These are phyloP conservation scores for Diachasmimorpha longicaudata DNA, from an alignment of 1,140 invertebrate genomes.

Conservation along the genomic window DNA sequence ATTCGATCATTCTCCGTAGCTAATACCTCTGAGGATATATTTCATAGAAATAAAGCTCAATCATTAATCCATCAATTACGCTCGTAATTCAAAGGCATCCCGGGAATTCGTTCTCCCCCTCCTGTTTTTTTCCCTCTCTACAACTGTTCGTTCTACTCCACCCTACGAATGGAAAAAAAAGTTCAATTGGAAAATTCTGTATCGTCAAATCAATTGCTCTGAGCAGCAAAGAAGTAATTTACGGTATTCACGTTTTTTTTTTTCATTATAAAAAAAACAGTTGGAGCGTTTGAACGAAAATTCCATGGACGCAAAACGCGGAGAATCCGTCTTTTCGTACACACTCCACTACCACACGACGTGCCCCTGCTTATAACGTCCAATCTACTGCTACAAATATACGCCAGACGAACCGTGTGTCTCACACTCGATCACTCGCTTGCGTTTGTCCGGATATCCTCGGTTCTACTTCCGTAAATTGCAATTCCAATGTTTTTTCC, in stretches of 20 bases:
- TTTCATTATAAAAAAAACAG: not conserved
- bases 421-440: not conserved
- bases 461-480: constrained; percentile 24
- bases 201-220: not conserved
- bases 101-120: not conserved
- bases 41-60: constrained; percentile 1
- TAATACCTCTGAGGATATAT: not conserved
- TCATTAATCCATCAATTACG: not conserved
- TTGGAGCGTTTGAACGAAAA: not conserved
- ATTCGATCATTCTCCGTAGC: not conserved
- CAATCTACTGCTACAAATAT: not conserved
- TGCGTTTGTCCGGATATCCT: constrained; percentile 6
- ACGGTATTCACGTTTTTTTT: not conserved
- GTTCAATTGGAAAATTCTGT: not conserved
- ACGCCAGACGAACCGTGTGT: not conserved
- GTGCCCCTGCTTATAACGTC: not conserved
- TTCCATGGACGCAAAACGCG: not conserved
- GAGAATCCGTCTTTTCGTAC: constrained; percentile 4
- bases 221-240: not conserved
- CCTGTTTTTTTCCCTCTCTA: not conserved
- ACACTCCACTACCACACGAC: not conserved
- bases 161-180: not conserved
- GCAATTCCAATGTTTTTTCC: constrained; percentile 12
- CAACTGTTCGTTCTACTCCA: not conserved
- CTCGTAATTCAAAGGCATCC: not conserved